A percentile compares a stretch with the other conserved stretches of the same genome.
These are phyloP conservation scores for Clinocottus analis DNA, from an alignment of 2,113 vertebrate genomes.

Conservation along the genomic window DNA sequence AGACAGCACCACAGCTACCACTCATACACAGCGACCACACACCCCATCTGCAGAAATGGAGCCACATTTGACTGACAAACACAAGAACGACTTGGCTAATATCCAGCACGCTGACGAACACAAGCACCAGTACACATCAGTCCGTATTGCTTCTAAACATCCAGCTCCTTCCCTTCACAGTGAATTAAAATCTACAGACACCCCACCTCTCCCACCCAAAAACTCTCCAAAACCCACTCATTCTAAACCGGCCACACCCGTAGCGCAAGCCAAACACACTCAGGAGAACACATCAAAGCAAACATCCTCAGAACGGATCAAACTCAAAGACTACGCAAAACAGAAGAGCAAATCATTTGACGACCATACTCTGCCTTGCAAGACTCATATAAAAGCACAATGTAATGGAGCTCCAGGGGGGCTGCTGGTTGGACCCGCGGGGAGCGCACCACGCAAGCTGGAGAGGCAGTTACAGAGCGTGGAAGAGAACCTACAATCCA, in stretches of 20 bases:
- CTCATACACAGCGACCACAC: constrained; percentile 24
- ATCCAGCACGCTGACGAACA: constrained; percentile 43
- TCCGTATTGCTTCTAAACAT: constrained; percentile 42
- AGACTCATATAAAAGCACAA: constrained; percentile 76
- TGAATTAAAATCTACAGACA: constrained; percentile 46
- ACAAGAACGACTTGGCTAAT: constrained; percentile 21
- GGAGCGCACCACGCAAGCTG: constrained; percentile 77
- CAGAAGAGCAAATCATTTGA: constrained; percentile 68
- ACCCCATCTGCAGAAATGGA: constrained; percentile 36
- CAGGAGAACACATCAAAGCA: constrained; percentile 37
- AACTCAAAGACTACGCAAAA: constrained; percentile 60
- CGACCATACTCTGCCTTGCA: constrained; percentile 66
- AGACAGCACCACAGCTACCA: constrained; percentile 19
- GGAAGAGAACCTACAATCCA: constrained; percentile 94
- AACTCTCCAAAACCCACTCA: constrained; percentile 28
- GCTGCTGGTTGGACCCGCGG: constrained; percentile 68
- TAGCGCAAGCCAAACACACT: constrained; percentile 59
- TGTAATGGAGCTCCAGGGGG: constrained; percentile 83
- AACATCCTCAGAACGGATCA: constrained; percentile 32
- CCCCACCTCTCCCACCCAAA: constrained; percentile 63
- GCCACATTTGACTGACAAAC: constrained; percentile 34
- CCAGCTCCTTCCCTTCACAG: constrained; percentile 36
- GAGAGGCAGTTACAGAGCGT: constrained; percentile 91
- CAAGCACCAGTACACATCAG: constrained; percentile 32
- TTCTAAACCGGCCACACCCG: constrained; percentile 56